A percentile compares a stretch with the other conserved stretches of the same genome.
These are phyloP conservation scores for Poicephalus meyeri DNA, from an alignment of 2,113 vertebrate species.

Conservation along the genomic window DNA sequence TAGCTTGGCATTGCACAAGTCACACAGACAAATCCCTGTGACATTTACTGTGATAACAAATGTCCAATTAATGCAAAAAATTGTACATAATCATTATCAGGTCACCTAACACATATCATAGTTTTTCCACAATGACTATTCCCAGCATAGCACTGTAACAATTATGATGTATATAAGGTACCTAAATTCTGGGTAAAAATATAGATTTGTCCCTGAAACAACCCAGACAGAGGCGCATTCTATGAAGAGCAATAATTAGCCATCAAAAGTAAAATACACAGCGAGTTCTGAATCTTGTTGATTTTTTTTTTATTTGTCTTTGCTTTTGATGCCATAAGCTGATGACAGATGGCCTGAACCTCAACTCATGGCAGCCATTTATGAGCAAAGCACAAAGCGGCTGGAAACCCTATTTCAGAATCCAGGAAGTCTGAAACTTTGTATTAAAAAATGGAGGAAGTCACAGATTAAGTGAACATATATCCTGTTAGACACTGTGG, in stretches of 20 bases:
- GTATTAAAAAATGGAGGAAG: background rate
- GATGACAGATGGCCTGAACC: slow-evolving; percentile 4
- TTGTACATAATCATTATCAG: background rate
- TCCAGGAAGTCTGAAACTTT: background rate
- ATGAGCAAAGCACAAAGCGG: background rate
- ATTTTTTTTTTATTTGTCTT: background rate
- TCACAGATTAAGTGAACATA: background rate
- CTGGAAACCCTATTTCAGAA: background rate
- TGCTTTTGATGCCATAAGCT: background rate
- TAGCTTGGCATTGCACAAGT: background rate
- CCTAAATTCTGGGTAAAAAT: background rate
- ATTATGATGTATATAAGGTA: background rate
- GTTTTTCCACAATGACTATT: background rate
- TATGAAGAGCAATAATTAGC: background rate
- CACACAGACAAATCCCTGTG: background rate
- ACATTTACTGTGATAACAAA: background rate
- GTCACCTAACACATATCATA: background rate
- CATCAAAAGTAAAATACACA: background rate
- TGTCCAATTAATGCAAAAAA: background rate
- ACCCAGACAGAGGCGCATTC: background rate
- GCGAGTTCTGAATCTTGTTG: background rate
- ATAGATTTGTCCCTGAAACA: background rate
- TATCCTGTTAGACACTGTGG: background rate
- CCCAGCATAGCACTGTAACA: background rate
- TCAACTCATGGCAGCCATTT: background rate